Conservation (phyloP, 2,888 invertebrate species). For the Cephus rjabovi region DNA sequence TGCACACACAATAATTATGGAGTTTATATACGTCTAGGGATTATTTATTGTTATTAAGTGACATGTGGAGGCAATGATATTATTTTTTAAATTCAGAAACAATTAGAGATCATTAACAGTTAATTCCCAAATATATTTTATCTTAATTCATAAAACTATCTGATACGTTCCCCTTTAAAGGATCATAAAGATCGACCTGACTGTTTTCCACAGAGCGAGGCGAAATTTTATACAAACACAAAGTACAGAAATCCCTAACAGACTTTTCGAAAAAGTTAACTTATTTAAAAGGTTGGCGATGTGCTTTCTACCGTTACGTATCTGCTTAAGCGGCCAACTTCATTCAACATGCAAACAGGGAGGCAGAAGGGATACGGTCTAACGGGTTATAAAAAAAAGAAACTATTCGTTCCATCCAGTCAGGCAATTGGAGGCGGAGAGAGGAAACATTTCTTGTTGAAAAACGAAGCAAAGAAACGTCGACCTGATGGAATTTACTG, state of each 20-base stretch:
- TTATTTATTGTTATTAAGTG: slow-evolving; percentile 50
- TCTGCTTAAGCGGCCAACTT: slow-evolving; percentile 17
- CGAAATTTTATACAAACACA: neutral
- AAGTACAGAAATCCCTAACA: neutral
- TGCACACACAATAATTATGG: slow-evolving; percentile 33
- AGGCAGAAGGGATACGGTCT: slow-evolving; percentile 9
- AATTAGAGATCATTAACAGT: no score
- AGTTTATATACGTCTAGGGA: slow-evolving; percentile 44
- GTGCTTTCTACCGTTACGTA: slow-evolving; percentile 1
- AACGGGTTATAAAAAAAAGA: neutral
- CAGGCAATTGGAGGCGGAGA: slow-evolving; percentile 24
- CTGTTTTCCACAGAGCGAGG: neutral
- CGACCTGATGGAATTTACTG: slow-evolving; percentile 56
- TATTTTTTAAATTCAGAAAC: no score
- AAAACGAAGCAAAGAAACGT: slow-evolving; percentile 26
- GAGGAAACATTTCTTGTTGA: slow-evolving; percentile 35
- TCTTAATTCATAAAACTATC: no score
- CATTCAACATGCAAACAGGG: slow-evolving; percentile 21
- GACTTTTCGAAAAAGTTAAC: slow-evolving; percentile 8
- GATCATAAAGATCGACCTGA: neutral
- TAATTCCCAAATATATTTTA: no score
- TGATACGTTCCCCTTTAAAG: neutral
- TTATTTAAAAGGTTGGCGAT: slow-evolving; percentile 14
- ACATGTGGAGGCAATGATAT: neutral
- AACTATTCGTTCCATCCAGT: slow-evolving; percentile 12